Base-by-base conservation (phyloP, 2,797 vertebrate genomes). In the Halcyon leucocephala region DNA sequence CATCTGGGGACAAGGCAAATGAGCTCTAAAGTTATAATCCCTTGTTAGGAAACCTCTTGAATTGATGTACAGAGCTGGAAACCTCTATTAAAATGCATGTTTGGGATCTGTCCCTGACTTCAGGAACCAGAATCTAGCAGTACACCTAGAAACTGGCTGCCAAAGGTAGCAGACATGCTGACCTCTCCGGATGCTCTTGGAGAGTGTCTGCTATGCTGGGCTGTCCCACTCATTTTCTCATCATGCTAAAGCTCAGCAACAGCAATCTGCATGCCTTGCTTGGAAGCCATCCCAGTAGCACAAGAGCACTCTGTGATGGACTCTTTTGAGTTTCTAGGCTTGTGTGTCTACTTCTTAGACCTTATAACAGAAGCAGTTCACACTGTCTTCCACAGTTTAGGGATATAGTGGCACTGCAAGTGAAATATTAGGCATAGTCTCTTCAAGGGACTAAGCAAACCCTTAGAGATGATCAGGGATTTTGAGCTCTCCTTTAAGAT, bases 321-420 rank as follows among this genome's bases (percentile, higher is more conserved):
- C 55, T 90, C 41, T 83, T 46, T 46, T 21, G 70, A 73, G 35
- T 92, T 95, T 89, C 78, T 77, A 77, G 86, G 71, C 80, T 93
- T 8, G 17, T 80, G 42, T 76, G 77, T 51, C 71, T 85, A 81
- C 72, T 83, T 92, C 57, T 92, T 78, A 93, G 72, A 74, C 18
- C 26, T 82, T 90, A 10, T 49, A 88, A 66, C n/a, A 79, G 42
- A 64, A 90, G 37, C n/a, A 52, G 76, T 93, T 94, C 66, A 84
- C 0, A 0, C 46, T 70, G 1, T 48, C 54, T 86, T 84, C 52
- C 60, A 35, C 0, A 0, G n/a, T 73, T 82, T 77, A 55, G n/a
- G 20, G 58, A 48, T 62, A 70, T 14, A 86, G n/a, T 14, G 28
- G 31, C 33, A 77, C 58, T 70, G 22, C 4, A 17, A 61, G 18